Base-by-base conservation (phyloP, 2,113 vertebrate species). In the Festucalex cinctus region DNA sequence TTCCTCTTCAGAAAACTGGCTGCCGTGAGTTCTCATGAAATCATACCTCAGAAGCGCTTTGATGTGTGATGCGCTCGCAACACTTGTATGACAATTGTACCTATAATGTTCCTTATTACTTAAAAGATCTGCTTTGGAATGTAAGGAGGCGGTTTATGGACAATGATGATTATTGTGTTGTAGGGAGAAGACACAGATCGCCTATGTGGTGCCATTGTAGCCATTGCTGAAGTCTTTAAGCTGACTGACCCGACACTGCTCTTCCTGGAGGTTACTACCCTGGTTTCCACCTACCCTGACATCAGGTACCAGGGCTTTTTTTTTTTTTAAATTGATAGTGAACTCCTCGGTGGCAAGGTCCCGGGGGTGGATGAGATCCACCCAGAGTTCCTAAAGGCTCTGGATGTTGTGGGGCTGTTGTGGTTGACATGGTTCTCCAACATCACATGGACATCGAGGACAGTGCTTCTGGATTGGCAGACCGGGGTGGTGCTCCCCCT, bases 231-330 rank as follows among this genome's bases (percentile, higher is more conserved):
- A 65, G 97, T 99, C 26, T 95, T 99, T 69, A 99, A 98, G 82
- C 92, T 99, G 48, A 98, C 95, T 0, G 97, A 99, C 78, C 96
- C 97, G n/a, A 95, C 95, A 0, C 90, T 99, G 54, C 93, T 99
- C 28, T 98, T 95, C 74, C 90, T 99, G 71, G 97, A 99, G 83
- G 94, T 99, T 71, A 95, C 95, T 46, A 98, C 95, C 0, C 92
- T 99, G 83, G 95, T 98, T 82, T 96, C 94, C 74, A 98, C 96
- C 78, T 98, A 98, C 49, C 97, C 97, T 7, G 97, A 98, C 66
- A 96, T 98, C 91, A 95, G 96, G 97, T 98, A 87, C 82, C 43
- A 1, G 43, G 43, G 43, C 43, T 16, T 14, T 43, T 14, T 43
- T 5, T 44, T 13, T 44, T 43, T 43, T 9, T 13, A n/a, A n/a